These are phyloP conservation scores for Lasaia peninsularis DNA, from an alignment of 1,140 invertebrate genomes.

Conservation along the genomic window DNA sequence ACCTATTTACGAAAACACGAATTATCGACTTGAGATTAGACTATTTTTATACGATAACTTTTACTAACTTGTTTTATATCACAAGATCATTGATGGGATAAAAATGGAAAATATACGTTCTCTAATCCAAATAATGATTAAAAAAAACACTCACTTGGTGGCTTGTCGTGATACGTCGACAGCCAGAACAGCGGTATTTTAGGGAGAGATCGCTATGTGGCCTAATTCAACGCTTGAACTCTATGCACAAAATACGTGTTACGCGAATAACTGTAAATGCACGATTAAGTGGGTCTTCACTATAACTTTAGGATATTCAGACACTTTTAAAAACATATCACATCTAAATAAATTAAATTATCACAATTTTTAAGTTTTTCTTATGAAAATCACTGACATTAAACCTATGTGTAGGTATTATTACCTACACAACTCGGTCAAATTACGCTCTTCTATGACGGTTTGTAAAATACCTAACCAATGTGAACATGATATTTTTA, in stretches of 20 bases:
- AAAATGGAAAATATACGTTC: constrained; percentile 3
- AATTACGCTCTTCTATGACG: constrained; percentile 28
- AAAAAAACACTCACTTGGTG: constrained; percentile 40
- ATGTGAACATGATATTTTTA: neutral
- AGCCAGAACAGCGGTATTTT: constrained; percentile 78
- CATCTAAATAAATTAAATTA: constrained; percentile 34
- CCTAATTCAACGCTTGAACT: constrained; percentile 77
- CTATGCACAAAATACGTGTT: constrained; percentile 77
- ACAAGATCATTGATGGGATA: constrained; percentile 26
- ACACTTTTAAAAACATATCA: constrained; percentile 43
- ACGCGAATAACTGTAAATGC: constrained; percentile 76
- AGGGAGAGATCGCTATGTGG: constrained; percentile 79
- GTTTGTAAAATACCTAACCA: constrained; percentile 12
- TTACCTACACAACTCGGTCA: constrained; percentile 27
- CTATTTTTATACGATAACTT: constrained; percentile 62
- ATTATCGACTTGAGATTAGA: constrained; percentile 66
- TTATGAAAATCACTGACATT: constrained; percentile 63
- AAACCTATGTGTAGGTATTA: constrained; percentile 20
- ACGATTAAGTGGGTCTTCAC: constrained; percentile 63
- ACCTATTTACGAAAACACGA: constrained; percentile 76
- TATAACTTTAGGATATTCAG: constrained; percentile 38
- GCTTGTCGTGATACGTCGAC: constrained; percentile 72
- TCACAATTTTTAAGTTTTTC: constrained; percentile 39
- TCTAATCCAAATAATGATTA: constrained; percentile 4
- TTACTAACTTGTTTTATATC: constrained; percentile 41